Evolutionary conservation across 2,113 vertebrate genomes (phyloP), one percentile per base, ranked within the genome.

Genomic region (Malaclemys terrapin): DNA sequence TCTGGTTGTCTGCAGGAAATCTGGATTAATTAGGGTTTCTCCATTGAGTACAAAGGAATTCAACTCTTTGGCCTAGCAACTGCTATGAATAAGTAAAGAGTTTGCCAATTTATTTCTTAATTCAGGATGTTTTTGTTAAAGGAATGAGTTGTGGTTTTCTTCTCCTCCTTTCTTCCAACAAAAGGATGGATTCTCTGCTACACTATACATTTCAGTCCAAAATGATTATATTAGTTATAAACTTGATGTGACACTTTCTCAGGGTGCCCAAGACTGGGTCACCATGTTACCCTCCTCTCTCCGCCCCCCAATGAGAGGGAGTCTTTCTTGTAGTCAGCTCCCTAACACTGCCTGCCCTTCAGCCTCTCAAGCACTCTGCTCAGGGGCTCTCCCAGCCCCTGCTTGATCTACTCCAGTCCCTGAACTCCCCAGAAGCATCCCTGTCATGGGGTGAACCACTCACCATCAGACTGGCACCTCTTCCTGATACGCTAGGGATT

Each of bases 171-270:
- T 89, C 88, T 90, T 94, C 29, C 35, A 84, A 53, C 10, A 65
- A 45, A 91, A 88, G 49, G 10, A 38, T 14, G 82, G 54, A 89
- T 83, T 91, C 31, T 25, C 14, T 90, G 31, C 54, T 49, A 29
- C 90, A 59, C 89, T 69, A 31, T 10, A 93, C 83, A 84, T 4
- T 17, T 89, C 50, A 29, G 50, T 93, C 90, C 87, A 84, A 53
- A 93, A 69, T 95, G 92, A 83, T 93, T 75, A 38, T 89, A 47
- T 91, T 92, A 82, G 49, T 79, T 57, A 83, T 94, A 93, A 96
- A 95, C 5, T 92, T 72, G 65, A 9, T 69, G 59, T 62, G 62
- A 19, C 35, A n/a, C 35, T 69, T 69, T n/a, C 13, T 35, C 35
- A 69, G 62, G 62, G 16, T 69, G 62, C 62, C 35, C 16, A n/a